Evolutionary conservation across 2,888 invertebrate genomes (phyloP), one percentile per base, ranked within the genome.

Genomic region (Brachylomia viminalis): DNA sequence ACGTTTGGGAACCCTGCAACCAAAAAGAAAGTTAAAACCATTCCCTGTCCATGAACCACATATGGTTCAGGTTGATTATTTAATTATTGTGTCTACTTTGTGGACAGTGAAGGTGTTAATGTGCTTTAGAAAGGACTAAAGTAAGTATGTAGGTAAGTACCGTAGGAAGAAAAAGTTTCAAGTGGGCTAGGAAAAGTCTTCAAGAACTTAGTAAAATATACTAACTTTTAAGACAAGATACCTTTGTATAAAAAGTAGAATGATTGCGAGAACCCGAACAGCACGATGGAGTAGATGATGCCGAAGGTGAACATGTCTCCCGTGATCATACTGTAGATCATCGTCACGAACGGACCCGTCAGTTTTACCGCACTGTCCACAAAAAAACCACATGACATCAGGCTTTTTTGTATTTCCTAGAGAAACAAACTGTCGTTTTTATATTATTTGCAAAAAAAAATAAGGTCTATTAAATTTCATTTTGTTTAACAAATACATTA

Each of bases 291-390:
- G 94, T 99, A 99, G 93, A 99, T 99, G 87, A 99, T 99, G 84
- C 99, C 99, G 93, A 99, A 99, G 45, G 99, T 99, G 92, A 99
- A 98, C 98, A 99, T 99, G 96, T 99, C 99, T 65, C 99, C 99
- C 0, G 98, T 98, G 92, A 99, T 99, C 99, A 99, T 99, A 90
- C 99, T 99, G 97, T 99, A 99, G 88, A 99, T 99, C 99, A 99
- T 99, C 20, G 99, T 99, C 78, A 99, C 99, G 95, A 99, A 99
- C 0, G 99, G 99, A 62, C 99, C 99, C 0, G 99, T 99, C 89
- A 99, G 96, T 77, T 98, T 98, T 52, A 99, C 98, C 58, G 99
- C 99, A 13, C 99, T 99, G 95, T 7, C 94, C 84, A 75, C 38
- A 73, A 54, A 38, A 49, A 8, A 45, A 33, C 2, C 5, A 42